phyloP scores from a whole-genome alignment of 2,797 vertebrate species.

The Urosaurus nigricauda region DNA sequence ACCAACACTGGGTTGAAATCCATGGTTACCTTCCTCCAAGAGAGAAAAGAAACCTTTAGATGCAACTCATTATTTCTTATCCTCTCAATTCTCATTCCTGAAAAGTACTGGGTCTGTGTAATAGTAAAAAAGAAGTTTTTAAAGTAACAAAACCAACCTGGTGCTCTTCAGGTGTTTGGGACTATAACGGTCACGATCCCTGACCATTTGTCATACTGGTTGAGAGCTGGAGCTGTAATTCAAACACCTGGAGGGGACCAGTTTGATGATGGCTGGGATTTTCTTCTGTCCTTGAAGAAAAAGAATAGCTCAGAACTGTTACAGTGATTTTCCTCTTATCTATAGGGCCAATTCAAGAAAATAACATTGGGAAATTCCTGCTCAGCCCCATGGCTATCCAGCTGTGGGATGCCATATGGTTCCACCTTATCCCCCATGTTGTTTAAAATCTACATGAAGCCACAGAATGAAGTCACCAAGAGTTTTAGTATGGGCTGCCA shows the following conservation, averaged over 20 bases:
- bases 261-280: not conserved
- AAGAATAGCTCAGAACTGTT: not conserved
- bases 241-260: not conserved
- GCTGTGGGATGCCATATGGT: too few species aligned
- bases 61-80: not conserved
- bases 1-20: not conserved
- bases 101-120: not conserved
- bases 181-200: not conserved
- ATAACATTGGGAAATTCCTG: too few species aligned
- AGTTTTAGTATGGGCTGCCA: too few species aligned
- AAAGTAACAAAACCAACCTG: not conserved
- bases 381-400: too few species aligned
- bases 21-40: not conserved
- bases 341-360: too few species aligned
- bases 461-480: too few species aligned
- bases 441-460: too few species aligned
- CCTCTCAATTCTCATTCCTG: not conserved
- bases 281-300: not conserved
- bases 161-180: not conserved
- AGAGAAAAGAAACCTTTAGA: not conserved
- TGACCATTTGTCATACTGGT: not conserved
- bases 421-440: too few species aligned
- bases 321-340: not conserved
- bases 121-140: not conserved
- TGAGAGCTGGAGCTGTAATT: not conserved